Conservation (phyloP, 1,140 invertebrate genomes). For the Gonioctena quinquepunctata region DNA sequence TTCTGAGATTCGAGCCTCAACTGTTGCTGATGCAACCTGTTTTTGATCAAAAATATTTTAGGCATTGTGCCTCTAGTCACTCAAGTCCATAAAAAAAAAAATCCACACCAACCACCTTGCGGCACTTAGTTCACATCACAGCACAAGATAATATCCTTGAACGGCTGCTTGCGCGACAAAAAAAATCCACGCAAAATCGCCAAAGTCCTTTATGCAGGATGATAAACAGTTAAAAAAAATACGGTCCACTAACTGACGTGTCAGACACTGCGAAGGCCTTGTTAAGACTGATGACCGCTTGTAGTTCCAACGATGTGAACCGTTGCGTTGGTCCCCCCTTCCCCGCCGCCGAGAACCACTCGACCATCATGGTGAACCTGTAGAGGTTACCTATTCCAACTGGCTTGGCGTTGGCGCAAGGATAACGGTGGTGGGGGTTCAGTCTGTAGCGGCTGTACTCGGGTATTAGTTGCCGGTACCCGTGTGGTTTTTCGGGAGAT, state of each 20-base stretch:
- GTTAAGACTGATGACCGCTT: slow-evolving; percentile 53
- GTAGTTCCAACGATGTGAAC: slow-evolving; percentile 47
- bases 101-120: slow-evolving; percentile 1
- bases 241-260: slow-evolving; percentile 1
- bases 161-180: neutral
- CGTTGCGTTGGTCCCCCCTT: slow-evolving; percentile 48
- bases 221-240: neutral
- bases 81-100: neutral
- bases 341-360: slow-evolving; percentile 18
- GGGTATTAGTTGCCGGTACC: neutral
- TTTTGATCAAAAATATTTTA: slow-evolving; percentile 88
- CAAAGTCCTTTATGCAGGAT: slow-evolving; percentile 2
- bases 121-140: slow-evolving; percentile 7
- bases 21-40: slow-evolving; percentile 86
- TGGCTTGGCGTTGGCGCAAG: slow-evolving; percentile 33
- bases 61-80: slow-evolving; percentile 68
- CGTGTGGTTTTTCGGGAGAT: neutral
- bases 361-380: slow-evolving; percentile 38
- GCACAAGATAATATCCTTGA: slow-evolving; percentile 4
- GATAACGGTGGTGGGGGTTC: neutral
- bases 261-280: slow-evolving; percentile 42
- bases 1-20: slow-evolving; percentile 79
- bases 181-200: no score
- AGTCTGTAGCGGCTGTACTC: neutral
- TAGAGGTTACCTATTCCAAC: slow-evolving; percentile 50